A percentile compares a stretch with the other conserved stretches of the same genome.
Conservation (phyloP, 2,888 invertebrate species). For the Zhengitettix transpicula region DNA sequence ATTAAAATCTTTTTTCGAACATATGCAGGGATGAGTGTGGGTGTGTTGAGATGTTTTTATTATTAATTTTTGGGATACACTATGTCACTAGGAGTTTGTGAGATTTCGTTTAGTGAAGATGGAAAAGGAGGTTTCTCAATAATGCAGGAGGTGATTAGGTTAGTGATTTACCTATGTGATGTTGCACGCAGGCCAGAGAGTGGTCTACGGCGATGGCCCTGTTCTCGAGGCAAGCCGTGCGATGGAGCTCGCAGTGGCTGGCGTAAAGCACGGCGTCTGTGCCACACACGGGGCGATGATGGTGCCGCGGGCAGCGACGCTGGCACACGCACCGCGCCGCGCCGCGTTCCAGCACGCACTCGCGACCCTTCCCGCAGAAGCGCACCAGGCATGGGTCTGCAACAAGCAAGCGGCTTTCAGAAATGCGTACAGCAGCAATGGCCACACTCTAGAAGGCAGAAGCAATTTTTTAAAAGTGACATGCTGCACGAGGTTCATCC, state of each 20-base stretch:
- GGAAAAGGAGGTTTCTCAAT: too few species aligned
- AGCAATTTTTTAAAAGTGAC: too few species aligned
- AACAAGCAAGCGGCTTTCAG: neutral
- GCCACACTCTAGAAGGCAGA: too few species aligned
- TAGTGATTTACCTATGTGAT: constrained; percentile 21
- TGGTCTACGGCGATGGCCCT: constrained; percentile 36
- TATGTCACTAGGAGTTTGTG: too few species aligned
- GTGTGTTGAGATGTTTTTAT: too few species aligned
- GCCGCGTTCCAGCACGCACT: constrained; percentile 36
- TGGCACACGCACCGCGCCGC: constrained; percentile 44
- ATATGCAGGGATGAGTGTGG: too few species aligned
- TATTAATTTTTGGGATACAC: too few species aligned
- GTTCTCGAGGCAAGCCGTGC: constrained; percentile 39
- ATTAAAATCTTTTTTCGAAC: too few species aligned
- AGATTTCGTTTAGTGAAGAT: too few species aligned
- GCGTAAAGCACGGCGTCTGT: constrained; percentile 47
- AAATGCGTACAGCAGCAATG: too few species aligned
- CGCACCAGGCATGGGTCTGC: constrained; percentile 11
- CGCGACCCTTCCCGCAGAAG: constrained; percentile 44
- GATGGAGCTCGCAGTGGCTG: constrained; percentile 49
- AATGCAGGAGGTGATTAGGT: too few species aligned
- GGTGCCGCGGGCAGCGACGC: constrained; percentile 34
- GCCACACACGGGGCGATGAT: constrained; percentile 43
- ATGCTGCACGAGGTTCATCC: too few species aligned
- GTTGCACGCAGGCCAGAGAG: constrained; percentile 30